A percentile compares a stretch with the other conserved stretches of the same genome.
These are phyloP conservation scores for Lucinisca nassula DNA, from an alignment of 2,888 invertebrate species.

Conservation along the genomic window DNA sequence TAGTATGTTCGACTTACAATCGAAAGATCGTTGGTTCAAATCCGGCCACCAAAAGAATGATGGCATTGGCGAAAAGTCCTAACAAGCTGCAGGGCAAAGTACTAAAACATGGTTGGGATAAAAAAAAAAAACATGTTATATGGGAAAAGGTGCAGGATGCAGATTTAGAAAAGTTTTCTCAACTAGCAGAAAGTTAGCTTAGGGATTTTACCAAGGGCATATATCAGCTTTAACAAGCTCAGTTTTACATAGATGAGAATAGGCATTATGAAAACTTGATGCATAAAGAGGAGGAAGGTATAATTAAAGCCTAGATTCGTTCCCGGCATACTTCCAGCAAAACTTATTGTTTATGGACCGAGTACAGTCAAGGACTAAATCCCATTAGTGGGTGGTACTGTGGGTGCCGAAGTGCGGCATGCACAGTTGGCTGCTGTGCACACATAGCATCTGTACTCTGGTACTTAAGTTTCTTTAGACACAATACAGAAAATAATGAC, in stretches of 20 bases:
- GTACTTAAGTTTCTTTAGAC: no score
- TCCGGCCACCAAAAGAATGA: not conserved
- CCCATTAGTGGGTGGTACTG: not conserved
- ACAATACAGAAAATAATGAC: no score
- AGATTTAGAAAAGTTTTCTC: not conserved
- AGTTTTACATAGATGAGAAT: conserved; percentile 3
- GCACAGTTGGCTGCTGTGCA: not conserved
- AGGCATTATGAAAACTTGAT: not conserved
- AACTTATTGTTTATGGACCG: not conserved
- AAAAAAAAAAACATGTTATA: not conserved
- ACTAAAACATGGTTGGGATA: not conserved
- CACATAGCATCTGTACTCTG: no score
- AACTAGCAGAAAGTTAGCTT: not conserved
- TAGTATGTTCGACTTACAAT: no score
- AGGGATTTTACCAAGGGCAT: not conserved
- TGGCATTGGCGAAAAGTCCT: not conserved
- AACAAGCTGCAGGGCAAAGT: not conserved
- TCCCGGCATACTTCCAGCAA: not conserved
- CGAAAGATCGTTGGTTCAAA: no score
- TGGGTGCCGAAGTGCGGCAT: not conserved
- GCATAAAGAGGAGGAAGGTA: not conserved
- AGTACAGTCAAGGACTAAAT: not conserved
- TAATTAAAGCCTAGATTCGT: conserved; percentile 7
- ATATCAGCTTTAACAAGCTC: not conserved
- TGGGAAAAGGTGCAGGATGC: not conserved